These are phyloP conservation scores for Gymnoscopelus microlampas DNA, from an alignment of 2,797 vertebrate genomes.

Conservation along the genomic window DNA sequence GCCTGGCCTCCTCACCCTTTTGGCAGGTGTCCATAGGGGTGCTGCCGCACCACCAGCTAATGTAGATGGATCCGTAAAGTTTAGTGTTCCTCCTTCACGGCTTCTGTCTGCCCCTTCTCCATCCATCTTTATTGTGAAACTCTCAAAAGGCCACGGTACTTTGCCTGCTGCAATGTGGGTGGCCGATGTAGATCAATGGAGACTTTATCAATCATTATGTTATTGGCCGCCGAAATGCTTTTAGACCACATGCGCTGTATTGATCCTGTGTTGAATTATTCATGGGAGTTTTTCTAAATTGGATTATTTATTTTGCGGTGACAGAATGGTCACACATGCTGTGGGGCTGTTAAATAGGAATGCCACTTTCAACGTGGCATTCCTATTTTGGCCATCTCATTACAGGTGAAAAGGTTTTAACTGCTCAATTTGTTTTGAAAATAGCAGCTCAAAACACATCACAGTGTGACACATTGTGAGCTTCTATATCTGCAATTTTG, in stretches of 20 bases:
- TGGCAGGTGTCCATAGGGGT: conserved; percentile 48
- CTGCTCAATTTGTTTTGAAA: no score
- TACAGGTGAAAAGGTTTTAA: no score
- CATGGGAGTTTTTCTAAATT: conserved; percentile 29
- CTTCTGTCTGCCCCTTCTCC: conserved; percentile 32
- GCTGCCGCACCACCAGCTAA: conserved; percentile 35
- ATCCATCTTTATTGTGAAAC: conserved; percentile 23
- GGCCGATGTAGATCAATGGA: conserved; percentile 46
- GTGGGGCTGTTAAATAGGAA: no score
- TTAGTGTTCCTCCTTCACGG: conserved; percentile 32
- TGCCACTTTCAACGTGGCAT: no score
- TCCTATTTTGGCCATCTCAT: no score
- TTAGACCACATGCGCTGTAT: conserved; percentile 35
- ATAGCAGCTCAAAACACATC: no score
- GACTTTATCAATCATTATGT: conserved; percentile 59
- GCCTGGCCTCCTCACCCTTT: conserved; percentile 43
- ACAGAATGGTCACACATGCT: no score
- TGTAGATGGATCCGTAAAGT: conserved; percentile 34
- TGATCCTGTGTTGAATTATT: conserved; percentile 66
- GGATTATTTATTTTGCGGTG: not conserved
- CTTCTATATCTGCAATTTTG: no score
- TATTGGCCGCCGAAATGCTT: conserved; percentile 42
- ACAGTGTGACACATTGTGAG: no score
- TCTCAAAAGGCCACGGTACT: conserved; percentile 32
- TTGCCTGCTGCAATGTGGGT: conserved; percentile 26